A percentile compares a stretch with the other conserved stretches of the same genome.
phyloP scores from a whole-genome alignment of 2,888 invertebrate species.

The Linnaemya tessellans region DNA sequence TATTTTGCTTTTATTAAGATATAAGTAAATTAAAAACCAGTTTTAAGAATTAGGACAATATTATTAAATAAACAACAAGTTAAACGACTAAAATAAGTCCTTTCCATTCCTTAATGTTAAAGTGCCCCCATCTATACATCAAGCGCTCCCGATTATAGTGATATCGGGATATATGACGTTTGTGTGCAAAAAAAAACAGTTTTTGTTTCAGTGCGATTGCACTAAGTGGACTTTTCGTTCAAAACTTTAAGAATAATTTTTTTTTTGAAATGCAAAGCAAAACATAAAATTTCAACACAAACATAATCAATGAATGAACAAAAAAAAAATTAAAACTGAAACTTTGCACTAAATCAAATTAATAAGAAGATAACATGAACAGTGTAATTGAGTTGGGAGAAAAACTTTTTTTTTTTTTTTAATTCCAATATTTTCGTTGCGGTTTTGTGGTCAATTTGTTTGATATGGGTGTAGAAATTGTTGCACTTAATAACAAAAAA shows the following conservation, averaged over 20 bases:
- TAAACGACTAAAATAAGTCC: too few species aligned
- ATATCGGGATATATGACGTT: too few species aligned
- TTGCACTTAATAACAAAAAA: conserved; percentile 44
- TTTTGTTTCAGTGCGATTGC: not conserved
- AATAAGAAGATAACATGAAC: conserved; percentile 17
- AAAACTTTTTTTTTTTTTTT: not conserved
- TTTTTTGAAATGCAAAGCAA: not conserved
- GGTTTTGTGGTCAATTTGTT: conserved; percentile 68
- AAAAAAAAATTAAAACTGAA: conserved; percentile 19
- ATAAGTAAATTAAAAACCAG: too few species aligned
- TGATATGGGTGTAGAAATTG: conserved; percentile 51
- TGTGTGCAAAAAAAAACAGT: not conserved
- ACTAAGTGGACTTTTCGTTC: not conserved
- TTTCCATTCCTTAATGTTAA: too few species aligned
- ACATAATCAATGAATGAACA: conserved; percentile 10
- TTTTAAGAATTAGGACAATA: too few species aligned
- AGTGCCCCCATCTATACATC: too few species aligned
- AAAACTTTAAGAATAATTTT: not conserved
- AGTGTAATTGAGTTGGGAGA: conserved; percentile 30
- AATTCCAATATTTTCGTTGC: conserved; percentile 61
- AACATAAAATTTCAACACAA: not conserved
- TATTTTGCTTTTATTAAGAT: too few species aligned
- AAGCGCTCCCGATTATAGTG: too few species aligned
- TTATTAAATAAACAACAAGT: too few species aligned
- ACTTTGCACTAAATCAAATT: conserved; percentile 10